phyloP scores from a whole-genome alignment of 2,113 vertebrate species.

The Amazona guildingii region DNA sequence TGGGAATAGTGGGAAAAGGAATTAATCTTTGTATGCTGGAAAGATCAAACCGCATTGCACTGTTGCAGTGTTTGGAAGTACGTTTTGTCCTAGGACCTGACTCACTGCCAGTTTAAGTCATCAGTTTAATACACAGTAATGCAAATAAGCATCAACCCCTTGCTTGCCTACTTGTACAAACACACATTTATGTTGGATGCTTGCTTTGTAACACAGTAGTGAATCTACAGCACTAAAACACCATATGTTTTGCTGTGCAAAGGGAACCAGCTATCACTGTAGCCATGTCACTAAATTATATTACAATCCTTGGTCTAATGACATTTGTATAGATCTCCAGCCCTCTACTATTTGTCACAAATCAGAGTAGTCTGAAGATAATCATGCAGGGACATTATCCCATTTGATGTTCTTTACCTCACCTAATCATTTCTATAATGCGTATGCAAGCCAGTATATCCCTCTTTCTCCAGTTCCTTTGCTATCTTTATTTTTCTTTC shows the following conservation, averaged over 20 bases:
- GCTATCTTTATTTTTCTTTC: background rate
- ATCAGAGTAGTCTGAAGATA: slow-evolving; percentile 29
- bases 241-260: background rate
- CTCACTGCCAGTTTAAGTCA: background rate
- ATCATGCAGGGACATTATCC: slow-evolving; percentile 1
- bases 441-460: background rate
- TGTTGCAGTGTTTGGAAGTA: background rate
- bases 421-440: background rate
- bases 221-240: background rate
- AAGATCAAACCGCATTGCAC: background rate
- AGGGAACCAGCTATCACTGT: background rate
- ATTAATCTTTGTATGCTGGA: background rate
- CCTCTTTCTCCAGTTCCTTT: background rate
- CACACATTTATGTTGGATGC: background rate
- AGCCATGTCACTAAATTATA: slow-evolving; percentile 4
- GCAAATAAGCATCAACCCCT: background rate
- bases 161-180: background rate
- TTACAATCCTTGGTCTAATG: background rate
- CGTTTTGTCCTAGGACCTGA: background rate
- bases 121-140: background rate
- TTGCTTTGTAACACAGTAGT: background rate
- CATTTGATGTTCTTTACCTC: background rate
- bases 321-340: slow-evolving; percentile 38
- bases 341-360: background rate
- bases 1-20: background rate